Evolutionary conservation across 2,888 invertebrate genomes (phyloP).

Genomic region (Ceraclea dissimilis): DNA sequence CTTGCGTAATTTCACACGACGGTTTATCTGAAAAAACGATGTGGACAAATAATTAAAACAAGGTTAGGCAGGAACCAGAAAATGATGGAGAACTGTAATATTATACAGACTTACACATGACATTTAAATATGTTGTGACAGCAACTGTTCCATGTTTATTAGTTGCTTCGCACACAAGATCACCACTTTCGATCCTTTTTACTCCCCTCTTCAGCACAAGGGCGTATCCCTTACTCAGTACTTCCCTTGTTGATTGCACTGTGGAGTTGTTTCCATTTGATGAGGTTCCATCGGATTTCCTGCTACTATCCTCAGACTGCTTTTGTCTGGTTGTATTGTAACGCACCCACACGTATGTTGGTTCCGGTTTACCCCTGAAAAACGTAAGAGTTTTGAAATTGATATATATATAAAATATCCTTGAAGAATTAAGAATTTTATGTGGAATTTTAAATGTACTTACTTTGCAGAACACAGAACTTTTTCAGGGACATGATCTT

Average conservation of each 20-base stretch:
- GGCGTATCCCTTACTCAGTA: conserved; percentile 36
- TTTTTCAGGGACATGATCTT: conserved; percentile 41
- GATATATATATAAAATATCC: too few species aligned
- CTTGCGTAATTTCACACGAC: conserved; percentile 59
- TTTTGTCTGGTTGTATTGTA: conserved; percentile 42
- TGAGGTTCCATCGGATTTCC: not conserved
- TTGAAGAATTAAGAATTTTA: too few species aligned
- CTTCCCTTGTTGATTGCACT: conserved; percentile 26
- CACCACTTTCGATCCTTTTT: conserved; percentile 58
- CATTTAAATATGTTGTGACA: conserved; percentile 64
- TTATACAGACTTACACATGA: conserved; percentile 66
- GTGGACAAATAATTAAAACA: conserved; percentile 14
- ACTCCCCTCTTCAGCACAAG: conserved; percentile 44
- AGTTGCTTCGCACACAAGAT: conserved; percentile 69
- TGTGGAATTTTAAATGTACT: conserved; percentile 27
- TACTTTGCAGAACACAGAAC: conserved; percentile 44
- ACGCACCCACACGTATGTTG: conserved; percentile 65
- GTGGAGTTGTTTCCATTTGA: not conserved
- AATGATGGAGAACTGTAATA: not conserved
- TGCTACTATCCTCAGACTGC: conserved; percentile 21
- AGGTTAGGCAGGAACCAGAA: conserved; percentile 8
- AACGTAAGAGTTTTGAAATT: too few species aligned
- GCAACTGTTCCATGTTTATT: conserved; percentile 72
- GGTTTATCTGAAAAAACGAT: conserved; percentile 63
- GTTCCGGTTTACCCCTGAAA: conserved; percentile 57